These are phyloP conservation scores for Brachyistius frenatus DNA, from an alignment of 2,113 vertebrate genomes.

Conservation along the genomic window DNA sequence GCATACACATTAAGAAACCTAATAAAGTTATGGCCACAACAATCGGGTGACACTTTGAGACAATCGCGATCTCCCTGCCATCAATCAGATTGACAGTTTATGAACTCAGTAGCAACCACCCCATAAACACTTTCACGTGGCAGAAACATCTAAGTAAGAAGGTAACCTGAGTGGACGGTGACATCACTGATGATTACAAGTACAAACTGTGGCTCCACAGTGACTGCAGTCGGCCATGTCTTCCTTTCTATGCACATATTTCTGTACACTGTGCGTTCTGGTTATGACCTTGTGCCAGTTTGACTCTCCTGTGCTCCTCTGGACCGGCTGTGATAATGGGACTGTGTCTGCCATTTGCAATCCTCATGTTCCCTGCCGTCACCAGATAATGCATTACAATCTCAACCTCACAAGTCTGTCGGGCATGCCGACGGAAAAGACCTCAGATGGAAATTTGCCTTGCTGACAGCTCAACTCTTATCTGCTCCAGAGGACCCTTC, in stretches of 20 bases:
- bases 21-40: too few species aligned
- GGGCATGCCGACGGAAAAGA: slow-evolving; percentile 32
- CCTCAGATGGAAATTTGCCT: slow-evolving; percentile 21
- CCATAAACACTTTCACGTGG: neutral
- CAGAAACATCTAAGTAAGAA: neutral
- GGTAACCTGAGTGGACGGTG: neutral
- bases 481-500: slow-evolving; percentile 51
- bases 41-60: too few species aligned
- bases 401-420: slow-evolving; percentile 58
- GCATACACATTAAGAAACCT: too few species aligned
- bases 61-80: too few species aligned
- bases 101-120: neutral
- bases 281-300: slow-evolving; percentile 23
- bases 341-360: slow-evolving; percentile 46
- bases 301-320: slow-evolving; percentile 53
- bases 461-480: slow-evolving; percentile 53
- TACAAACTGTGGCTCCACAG: neutral
- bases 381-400: slow-evolving; percentile 63
- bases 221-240: neutral
- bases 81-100: neutral
- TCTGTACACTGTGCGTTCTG: slow-evolving; percentile 27
- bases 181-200: neutral
- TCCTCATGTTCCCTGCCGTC: slow-evolving; percentile 57
- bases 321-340: slow-evolving; percentile 53
- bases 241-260: slow-evolving; percentile 10